These are phyloP conservation scores for Coryphaenoides rupestris DNA, from an alignment of 2,113 vertebrate genomes.

Conservation along the genomic window DNA sequence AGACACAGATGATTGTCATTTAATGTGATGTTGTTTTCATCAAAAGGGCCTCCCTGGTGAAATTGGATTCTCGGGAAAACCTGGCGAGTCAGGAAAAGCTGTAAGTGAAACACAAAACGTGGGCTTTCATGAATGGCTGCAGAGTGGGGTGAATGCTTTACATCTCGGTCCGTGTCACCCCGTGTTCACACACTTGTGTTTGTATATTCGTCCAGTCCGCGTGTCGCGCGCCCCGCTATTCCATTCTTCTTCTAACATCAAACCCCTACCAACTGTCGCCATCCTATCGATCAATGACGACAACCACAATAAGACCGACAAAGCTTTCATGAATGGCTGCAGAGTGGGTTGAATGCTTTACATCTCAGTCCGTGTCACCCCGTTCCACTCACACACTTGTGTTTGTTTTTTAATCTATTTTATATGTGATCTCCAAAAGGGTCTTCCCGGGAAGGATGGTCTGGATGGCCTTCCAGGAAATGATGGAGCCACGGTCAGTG, in stretches of 20 bases:
- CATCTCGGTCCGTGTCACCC: background rate
- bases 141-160: too few relatives aligned
- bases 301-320: too few relatives aligned
- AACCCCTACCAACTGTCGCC: too few relatives aligned
- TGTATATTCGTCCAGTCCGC: too few relatives aligned
- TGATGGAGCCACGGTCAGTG: slow-evolving; percentile 79
- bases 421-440: slow-evolving; percentile 66
- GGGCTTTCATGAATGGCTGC: too few relatives aligned
- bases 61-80: slow-evolving; percentile 85
- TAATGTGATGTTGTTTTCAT: too few relatives aligned
- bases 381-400: background rate
- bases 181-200: background rate
- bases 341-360: background rate
- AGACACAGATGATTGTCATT: too few relatives aligned
- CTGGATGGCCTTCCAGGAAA: slow-evolving; percentile 80
- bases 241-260: too few relatives aligned
- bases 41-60: slow-evolving; percentile 88
- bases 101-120: slow-evolving; percentile 72
- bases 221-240: too few relatives aligned
- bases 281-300: too few relatives aligned
- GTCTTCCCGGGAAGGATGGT: slow-evolving; percentile 86
- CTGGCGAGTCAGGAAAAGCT: slow-evolving; percentile 78
- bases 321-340: too few relatives aligned
- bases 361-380: background rate
- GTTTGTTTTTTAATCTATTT: background rate